Conservation (phyloP, 2,797 vertebrate species). For the Gobionotothen gibberifrons region DNA sequence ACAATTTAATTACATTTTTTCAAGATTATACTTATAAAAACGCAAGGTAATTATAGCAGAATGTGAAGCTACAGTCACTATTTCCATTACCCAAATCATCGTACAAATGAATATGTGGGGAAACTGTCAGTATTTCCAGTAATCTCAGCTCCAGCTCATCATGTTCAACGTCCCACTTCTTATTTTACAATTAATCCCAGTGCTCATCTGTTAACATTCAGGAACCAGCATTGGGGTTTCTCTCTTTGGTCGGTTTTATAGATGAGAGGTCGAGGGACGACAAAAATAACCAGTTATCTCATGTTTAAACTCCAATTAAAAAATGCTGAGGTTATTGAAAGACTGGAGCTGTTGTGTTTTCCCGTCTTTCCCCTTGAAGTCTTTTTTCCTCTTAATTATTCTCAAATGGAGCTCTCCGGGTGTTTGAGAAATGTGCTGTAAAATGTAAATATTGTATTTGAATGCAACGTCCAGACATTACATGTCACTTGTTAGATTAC, state of each 20-base stretch:
- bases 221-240: slow-evolving; percentile 42
- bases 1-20: background rate
- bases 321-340: slow-evolving; percentile 46
- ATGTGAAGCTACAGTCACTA: slow-evolving; percentile 35
- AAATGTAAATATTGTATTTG: slow-evolving; percentile 83
- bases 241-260: slow-evolving; percentile 41
- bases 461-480: slow-evolving; percentile 69
- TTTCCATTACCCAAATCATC: slow-evolving; percentile 55
- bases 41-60: slow-evolving; percentile 23
- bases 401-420: slow-evolving; percentile 66
- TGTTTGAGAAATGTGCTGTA: slow-evolving; percentile 78
- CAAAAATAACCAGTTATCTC: slow-evolving; percentile 49
- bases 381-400: slow-evolving; percentile 72
- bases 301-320: slow-evolving; percentile 50
- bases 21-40: slow-evolving; percentile 24
- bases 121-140: slow-evolving; percentile 64
- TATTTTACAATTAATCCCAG: slow-evolving; percentile 55
- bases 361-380: slow-evolving; percentile 56
- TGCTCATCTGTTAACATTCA: slow-evolving; percentile 65
- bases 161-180: slow-evolving; percentile 41
- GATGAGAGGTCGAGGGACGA: slow-evolving; percentile 30
- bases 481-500: no score
- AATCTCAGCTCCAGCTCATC: slow-evolving; percentile 44
- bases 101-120: slow-evolving; percentile 48
- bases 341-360: slow-evolving; percentile 41